Evolutionary conservation across 2,888 invertebrate genomes (phyloP), one percentile per base, ranked within the genome.

Genomic region (Xylocampa areola): DNA sequence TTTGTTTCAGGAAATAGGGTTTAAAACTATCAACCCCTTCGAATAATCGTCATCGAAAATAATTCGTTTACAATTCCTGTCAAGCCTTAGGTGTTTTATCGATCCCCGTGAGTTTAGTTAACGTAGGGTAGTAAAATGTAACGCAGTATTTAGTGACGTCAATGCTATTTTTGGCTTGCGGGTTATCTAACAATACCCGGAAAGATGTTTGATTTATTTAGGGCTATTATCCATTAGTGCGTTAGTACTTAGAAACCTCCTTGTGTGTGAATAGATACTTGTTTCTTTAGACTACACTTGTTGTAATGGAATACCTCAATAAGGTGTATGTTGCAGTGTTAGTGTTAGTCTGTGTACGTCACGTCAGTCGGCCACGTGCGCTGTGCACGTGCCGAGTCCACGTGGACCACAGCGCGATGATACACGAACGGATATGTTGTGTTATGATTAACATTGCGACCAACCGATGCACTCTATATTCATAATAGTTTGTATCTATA

Each of bases 41-140:
- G 32, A 45, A 71, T 45, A 67, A 71, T 72, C 48, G 48, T 27
- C 32, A 13, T 14, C 21, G 32, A 59, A 52, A 72, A 36, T 43
- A 67, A 67, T 71, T 67, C 45, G 32, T 67, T 72, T 72, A 60
- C 45, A 59, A 50, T 67, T 66, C 27, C 68, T 71, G 68, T 66
- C 48, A 40, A 51, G 68, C 60, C 59, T 44, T 67, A 45, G 61
- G 52, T 67, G 72, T 43, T 67, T 53, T 67, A 71, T 71, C 68
- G 68, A 67, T 67, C 52, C 50, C 68, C 10, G 45, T 52, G 40
- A 41, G 44, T 43, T 67, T 59, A 52, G 41, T 72, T 67, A 67
- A 52, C 44, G 67, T 6, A 32, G 33, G 71, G 72, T 32, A 66
- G 72, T 66, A 58, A 66, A 66, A 66, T 66, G 67, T 66, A 65